Evolutionary conservation across 1,140 invertebrate species (phyloP), one percentile per base, ranked within the genome.

Genomic region (Drusus annulatus): DNA sequence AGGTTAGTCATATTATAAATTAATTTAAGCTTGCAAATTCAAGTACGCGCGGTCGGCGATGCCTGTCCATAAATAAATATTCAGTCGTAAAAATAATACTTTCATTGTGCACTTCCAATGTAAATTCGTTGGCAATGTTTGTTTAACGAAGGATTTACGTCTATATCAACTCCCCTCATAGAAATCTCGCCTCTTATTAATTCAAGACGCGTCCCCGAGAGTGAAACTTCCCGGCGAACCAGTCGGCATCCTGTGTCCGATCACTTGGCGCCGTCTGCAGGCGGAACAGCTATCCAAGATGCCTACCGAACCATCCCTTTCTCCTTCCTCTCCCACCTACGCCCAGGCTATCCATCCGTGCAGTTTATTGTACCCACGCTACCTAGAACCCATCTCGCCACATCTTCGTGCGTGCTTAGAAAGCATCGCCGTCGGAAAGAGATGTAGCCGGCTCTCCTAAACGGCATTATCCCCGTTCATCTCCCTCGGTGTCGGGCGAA

Each of bases 181-280:
- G 19, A 15, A 60, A 19, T 45, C 62, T n/a, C 25, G 23, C n/a
- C 16, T 15, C 62, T 65, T 31, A 65, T 65, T 65, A 65, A 65
- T 65, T 65, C 62, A 65, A n/a, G n/a, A 36, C 15, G 62, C 62
- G 31, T 31, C 25, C 16, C 17, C 62, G 62, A 17, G 21, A 31
- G 62, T 65, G 15, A 65, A 31, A 31, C 62, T 65, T 60, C 62
- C 62, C 62, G 62, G 21, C 21, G n/a, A 60, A 60, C 58, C 31
- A 36, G 62, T 36, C 23, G 62, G 31, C 31, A 65, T 45, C 62
- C 62, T 65, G 62, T 36, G 25, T 31, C 25, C 28, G 31, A 31
- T 31, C 21, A 65, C 23, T 16, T 65, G 62, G 62, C 62, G 62
- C 62, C 62, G 62, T 65, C 62, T 65, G 62, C 62, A 17, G 54